These are phyloP conservation scores for Phrynocephalus forsythii DNA, from an alignment of 2,797 vertebrate genomes.

Conservation along the genomic window DNA sequence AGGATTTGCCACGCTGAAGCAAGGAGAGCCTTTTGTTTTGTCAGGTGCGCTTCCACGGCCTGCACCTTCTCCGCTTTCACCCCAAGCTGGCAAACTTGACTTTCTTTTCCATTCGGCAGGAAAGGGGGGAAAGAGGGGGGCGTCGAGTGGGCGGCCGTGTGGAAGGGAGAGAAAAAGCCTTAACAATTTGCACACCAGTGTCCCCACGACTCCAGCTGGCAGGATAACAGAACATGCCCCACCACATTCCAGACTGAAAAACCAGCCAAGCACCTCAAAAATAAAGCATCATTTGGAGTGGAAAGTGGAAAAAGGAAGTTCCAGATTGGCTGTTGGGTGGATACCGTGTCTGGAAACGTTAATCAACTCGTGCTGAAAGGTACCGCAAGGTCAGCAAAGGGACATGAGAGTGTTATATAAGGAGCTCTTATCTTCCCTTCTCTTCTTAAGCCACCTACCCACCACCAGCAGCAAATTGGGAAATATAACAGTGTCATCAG, in stretches of 20 bases:
- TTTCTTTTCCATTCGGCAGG: slow-evolving; percentile 50
- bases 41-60: slow-evolving; percentile 39
- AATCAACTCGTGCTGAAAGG: neutral
- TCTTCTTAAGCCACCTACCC: neutral
- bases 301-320: slow-evolving; percentile 70
- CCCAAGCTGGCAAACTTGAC: slow-evolving; percentile 69
- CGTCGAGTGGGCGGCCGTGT: neutral
- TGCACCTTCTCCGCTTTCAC: slow-evolving; percentile 43
- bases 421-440: neutral
- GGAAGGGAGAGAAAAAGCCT: slow-evolving; percentile 42
- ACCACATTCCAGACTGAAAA: slow-evolving; percentile 72
- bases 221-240: slow-evolving; percentile 57
- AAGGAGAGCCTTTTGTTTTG: slow-evolving; percentile 47
- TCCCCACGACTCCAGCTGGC: slow-evolving; percentile 64
- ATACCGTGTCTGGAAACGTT: slow-evolving; percentile 37
- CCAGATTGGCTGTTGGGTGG: slow-evolving; percentile 49
- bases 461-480: neutral
- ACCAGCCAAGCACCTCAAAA: slow-evolving; percentile 60
- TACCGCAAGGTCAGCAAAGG: slow-evolving; percentile 3
- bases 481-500: neutral
- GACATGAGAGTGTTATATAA: neutral
- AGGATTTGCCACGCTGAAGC: slow-evolving; percentile 8
- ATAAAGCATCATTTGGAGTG: slow-evolving; percentile 42
- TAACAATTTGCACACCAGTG: slow-evolving; percentile 41
- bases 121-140: slow-evolving; percentile 1